Evolutionary conservation across 2,888 invertebrate species (phyloP), one percentile per base, ranked within the genome.

Genomic region (Pterobdella sp.): DNA sequence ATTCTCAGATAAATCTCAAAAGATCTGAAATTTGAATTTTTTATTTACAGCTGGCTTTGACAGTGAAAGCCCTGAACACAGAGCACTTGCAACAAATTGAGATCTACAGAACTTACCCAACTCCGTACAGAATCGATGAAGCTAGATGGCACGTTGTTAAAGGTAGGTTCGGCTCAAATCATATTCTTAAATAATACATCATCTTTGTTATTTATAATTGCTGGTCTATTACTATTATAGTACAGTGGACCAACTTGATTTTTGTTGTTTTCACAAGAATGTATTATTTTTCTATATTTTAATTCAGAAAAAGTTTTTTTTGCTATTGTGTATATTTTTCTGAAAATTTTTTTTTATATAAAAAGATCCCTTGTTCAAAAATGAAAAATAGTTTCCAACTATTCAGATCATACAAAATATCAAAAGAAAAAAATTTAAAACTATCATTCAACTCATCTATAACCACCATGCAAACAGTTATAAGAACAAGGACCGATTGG

Each of bases 21-120:
- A 56, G 4, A 18, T 18, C 7, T 4, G 60, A 56, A 14, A n/a
- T 4, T 56, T 56, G 4, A 4, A 56, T 18, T 3, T 3, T 3
- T 36, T 3, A n/a, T 29, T 10, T 34, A 34, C 63, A 76, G 76
- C 49, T 76, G 69, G 73, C 76, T 37, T 67, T 76, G 72, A 74
- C 75, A 49, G 68, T 76, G 32, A 76, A 76, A 49, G 74, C 76
- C 26, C 72, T 76, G 52, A 35, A 70, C 26, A 73, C 68, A 31
- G 73, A 75, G 34, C 74, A 75, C 37, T 70, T 76, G 67, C 68
- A 72, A 37, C 76, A 75, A 42, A 72, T 76, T 72, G 76, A 76
- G 66, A 71, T 76, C 2, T 76, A 73, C 73, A 73, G 72, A 63
- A 76, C 76, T 1, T 75, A 49, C 34, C 76, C 76, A 37, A 56